These are phyloP conservation scores for Gymnoscopelus braueri DNA, from an alignment of 2,797 vertebrate species.

Conservation along the genomic window DNA sequence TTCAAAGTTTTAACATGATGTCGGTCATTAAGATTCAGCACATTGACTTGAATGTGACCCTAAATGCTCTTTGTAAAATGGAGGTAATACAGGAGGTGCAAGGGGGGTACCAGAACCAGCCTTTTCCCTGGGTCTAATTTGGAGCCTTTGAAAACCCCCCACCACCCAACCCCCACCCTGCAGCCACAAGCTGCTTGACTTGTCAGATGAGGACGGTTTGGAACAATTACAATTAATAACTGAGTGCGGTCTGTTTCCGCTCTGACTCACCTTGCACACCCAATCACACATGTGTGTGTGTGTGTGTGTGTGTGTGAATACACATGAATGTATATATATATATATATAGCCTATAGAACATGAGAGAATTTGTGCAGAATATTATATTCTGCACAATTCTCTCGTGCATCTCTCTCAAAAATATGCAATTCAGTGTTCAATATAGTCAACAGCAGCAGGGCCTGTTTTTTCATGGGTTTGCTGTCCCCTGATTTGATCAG, in stretches of 20 bases:
- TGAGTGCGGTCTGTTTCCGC: conserved; percentile 37
- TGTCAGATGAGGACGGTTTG: conserved; percentile 40
- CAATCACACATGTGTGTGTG: background rate
- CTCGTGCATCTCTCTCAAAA: too few species aligned
- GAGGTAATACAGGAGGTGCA: conserved; percentile 46
- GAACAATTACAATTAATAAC: conserved; percentile 60
- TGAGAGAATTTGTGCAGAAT: too few species aligned
- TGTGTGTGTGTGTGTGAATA: too few species aligned
- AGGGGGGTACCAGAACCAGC: conserved; percentile 10
- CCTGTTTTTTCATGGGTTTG: conserved; percentile 65
- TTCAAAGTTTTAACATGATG: conserved; percentile 35
- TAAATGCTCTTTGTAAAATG: conserved; percentile 38
- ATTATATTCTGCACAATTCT: too few species aligned
- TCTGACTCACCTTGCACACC: conserved; percentile 15
- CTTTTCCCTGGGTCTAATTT: conserved; percentile 45
- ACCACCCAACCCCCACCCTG: conserved; percentile 6
- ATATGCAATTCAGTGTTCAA: too few species aligned
- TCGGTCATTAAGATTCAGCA: conserved; percentile 47
- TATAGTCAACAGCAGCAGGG: conserved; percentile 39
- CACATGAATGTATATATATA: too few species aligned
- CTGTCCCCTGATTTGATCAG: conserved; percentile 65
- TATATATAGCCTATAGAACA: too few species aligned
- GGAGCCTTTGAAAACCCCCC: conserved; percentile 39
- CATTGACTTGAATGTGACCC: conserved; percentile 59
- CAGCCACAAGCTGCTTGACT: conserved; percentile 44